These are phyloP conservation scores for Anticlea derivata DNA, from an alignment of 2,888 invertebrate species.

Conservation along the genomic window DNA sequence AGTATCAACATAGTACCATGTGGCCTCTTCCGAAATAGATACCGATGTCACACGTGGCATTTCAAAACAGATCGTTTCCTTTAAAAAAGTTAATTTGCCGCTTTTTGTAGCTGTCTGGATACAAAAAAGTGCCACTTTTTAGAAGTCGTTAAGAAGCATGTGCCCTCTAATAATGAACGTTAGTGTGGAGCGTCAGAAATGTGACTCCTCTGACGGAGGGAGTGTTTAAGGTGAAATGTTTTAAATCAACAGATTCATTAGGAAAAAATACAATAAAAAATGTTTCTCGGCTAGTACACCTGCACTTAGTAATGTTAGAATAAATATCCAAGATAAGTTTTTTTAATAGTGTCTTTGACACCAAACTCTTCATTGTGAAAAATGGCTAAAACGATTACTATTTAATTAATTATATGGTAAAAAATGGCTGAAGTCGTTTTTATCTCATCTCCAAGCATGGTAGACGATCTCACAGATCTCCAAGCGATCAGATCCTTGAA, in stretches of 20 bases:
- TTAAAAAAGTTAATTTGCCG: conserved; percentile 82
- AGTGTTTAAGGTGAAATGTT: conserved; percentile 37
- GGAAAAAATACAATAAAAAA: too few species aligned
- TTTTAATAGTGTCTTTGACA: too few species aligned
- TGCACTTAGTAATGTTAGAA: too few species aligned
- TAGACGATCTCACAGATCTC: too few species aligned
- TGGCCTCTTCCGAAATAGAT: conserved; percentile 72
- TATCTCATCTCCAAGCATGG: too few species aligned
- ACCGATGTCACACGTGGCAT: conserved; percentile 77
- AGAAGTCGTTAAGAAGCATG: conserved; percentile 70
- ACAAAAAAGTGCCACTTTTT: conserved; percentile 76
- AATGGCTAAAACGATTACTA: too few species aligned
- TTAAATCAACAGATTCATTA: conserved; percentile 14
- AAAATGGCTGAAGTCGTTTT: too few species aligned
- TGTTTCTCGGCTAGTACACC: too few species aligned
- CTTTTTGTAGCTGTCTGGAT: conserved; percentile 62
- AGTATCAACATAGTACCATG: conserved; percentile 74
- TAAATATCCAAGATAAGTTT: background rate
- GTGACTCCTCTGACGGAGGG: conserved; percentile 66
- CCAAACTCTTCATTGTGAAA: too few species aligned
- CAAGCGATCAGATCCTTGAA: too few species aligned
- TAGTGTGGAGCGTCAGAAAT: conserved; percentile 68
- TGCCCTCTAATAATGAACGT: conserved; percentile 72
- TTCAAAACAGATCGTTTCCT: conserved; percentile 82
- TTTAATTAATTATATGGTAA: too few species aligned